These are phyloP conservation scores for Teinopalpus imperialis DNA, from an alignment of 2,888 invertebrate genomes.

Conservation along the genomic window DNA sequence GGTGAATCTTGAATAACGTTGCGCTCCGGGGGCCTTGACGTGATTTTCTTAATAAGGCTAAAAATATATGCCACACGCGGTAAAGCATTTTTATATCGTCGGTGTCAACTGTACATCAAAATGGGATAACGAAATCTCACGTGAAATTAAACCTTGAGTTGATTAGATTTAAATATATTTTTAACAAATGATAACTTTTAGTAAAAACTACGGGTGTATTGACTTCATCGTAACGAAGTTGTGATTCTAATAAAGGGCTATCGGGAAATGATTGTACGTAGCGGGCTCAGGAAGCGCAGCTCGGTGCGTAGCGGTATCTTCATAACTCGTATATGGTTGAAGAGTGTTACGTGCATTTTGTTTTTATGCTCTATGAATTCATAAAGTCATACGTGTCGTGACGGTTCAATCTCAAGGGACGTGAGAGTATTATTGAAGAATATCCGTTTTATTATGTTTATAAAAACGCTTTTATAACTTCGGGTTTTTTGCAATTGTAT, in stretches of 20 bases:
- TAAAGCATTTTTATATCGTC: conserved; percentile 40
- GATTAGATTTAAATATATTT: neutral
- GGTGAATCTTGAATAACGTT: conserved; percentile 38
- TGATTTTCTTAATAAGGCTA: conserved; percentile 53
- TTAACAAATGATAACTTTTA: neutral
- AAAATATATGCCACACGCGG: conserved; percentile 42
- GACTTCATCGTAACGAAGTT: conserved; percentile 13
- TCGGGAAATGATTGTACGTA: conserved; percentile 38
- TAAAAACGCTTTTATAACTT: no score
- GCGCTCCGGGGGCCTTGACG: conserved; percentile 48
- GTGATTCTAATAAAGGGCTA: conserved; percentile 42
- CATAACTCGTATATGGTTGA: conserved; percentile 17
- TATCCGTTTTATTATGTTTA: no score
- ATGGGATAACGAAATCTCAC: conserved; percentile 5
- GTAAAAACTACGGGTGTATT: conserved; percentile 3
- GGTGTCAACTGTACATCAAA: conserved; percentile 17
- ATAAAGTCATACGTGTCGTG: conserved; percentile 35
- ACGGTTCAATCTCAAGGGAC: no score
- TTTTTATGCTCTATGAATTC: conserved; percentile 40
- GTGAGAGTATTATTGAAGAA: no score
- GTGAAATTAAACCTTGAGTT: conserved; percentile 17
- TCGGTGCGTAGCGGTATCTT: conserved; percentile 26
- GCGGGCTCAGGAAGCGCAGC: conserved; percentile 35
- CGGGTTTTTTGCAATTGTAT: no score
- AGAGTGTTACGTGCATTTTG: conserved; percentile 43